These are phyloP conservation scores for Oxyruncus cristatus DNA, from an alignment of 2,113 vertebrate genomes.

Conservation along the genomic window DNA sequence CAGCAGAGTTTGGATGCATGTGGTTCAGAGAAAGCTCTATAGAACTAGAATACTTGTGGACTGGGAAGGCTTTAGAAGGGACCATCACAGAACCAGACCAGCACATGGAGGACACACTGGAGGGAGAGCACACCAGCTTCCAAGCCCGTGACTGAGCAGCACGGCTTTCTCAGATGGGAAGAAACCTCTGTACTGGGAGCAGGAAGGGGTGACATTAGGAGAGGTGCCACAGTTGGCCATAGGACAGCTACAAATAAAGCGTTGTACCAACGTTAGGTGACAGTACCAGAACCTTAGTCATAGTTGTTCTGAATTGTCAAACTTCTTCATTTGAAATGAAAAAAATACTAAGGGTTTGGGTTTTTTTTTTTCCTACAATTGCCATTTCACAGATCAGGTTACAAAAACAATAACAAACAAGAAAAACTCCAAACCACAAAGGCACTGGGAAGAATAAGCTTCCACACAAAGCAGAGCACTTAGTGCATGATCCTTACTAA, in stretches of 20 bases:
- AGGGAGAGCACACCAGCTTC: not conserved
- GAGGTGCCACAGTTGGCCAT: not conserved
- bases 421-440: not conserved
- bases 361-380: not conserved
- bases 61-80: constrained; percentile 68
- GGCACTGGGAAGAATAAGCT: not conserved
- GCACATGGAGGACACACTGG: constrained; percentile 52
- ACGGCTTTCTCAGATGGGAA: not conserved
- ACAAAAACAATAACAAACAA: not conserved
- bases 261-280: rapidly evolving
- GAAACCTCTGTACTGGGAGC: not conserved
- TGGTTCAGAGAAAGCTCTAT: not conserved
- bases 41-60: not conserved
- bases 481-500: not conserved
- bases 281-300: not conserved
- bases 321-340: not conserved
- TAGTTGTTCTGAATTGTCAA: not conserved
- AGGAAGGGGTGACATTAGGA: not conserved
- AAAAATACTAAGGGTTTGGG: not conserved
- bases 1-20: not conserved
- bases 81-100: constrained; percentile 80
- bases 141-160: not conserved
- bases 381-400: not conserved
- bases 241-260: not conserved
- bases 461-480: not conserved